A percentile compares a stretch with the other conserved stretches of the same genome.
phyloP scores from a whole-genome alignment of 2,797 vertebrate species.

The Fratercula arctica region DNA sequence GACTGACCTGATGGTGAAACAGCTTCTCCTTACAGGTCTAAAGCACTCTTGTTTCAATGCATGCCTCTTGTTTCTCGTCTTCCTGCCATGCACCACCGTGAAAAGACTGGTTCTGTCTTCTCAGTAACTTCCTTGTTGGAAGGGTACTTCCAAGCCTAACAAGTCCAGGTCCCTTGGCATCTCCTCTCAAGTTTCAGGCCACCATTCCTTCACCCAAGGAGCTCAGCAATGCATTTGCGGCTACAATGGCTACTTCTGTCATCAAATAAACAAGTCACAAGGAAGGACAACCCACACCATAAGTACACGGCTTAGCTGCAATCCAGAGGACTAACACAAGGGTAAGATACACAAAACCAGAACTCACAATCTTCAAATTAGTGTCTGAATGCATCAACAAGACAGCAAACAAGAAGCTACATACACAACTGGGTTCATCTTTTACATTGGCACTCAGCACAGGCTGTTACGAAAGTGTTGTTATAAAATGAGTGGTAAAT shows the following conservation, averaged over 20 bases:
- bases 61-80: neutral
- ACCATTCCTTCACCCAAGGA: neutral
- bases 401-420: neutral
- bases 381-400: neutral
- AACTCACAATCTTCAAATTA: neutral
- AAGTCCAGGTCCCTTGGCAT: neutral
- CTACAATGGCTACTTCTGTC: neutral
- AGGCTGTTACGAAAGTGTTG: neutral
- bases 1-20: neutral
- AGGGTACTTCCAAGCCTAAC: neutral
- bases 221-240: neutral
- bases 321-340: neutral
- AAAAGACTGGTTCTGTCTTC: neutral
- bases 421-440: accelerated
- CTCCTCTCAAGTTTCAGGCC: neutral
- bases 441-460: neutral
- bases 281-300: neutral
- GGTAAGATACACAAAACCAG: neutral
- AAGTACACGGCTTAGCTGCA: neutral
- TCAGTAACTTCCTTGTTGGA: neutral
- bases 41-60: neutral
- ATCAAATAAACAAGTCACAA: neutral
- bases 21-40: neutral
- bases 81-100: neutral
- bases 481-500: neutral